Evolutionary conservation across 2,888 invertebrate genomes (phyloP), one percentile per base, ranked within the genome.

Genomic region (Cosmia pyralina): DNA sequence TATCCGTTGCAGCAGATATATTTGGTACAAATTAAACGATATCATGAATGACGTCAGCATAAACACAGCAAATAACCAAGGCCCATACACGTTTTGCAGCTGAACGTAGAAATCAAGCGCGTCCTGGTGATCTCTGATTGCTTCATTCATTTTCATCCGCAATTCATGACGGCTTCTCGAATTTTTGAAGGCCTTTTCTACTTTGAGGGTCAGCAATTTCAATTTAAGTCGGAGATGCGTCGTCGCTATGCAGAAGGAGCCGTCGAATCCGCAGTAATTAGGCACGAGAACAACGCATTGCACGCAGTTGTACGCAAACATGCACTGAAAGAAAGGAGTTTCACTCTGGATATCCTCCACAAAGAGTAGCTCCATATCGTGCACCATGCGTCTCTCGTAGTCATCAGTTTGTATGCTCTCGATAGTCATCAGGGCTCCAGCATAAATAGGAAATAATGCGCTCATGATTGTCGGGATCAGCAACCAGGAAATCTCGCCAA

Each of bases 221-320:
- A 95, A 73, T 78, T 94, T 95, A 2, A 94, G 82, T 10, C 92
- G 86, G 46, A 94, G 83, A 79, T 94, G 93, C 1, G 91, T 92
- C 0, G 91, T 92, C 1, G 92, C 92, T 65, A 94, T 94, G 70
- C 94, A 94, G 72, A 94, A 94, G 0, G 93, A 93, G 0, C 94
- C 93, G 53, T 94, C 95, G 17, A 94, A 91, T 1, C 94, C 94
- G 7, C 88, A 83, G 72, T 91, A 94, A 53, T 91, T 91, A 4
- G 92, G 91, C 3, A 90, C 84, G 0, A 94, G 84, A 8, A 90
- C 82, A 1, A 92, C 50, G 48, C 91, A 91, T 65, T 92, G 91
- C 0, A 88, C 15, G 41, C 91, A 87, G 66, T 90, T 93, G 79
- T 92, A 94, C 0, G 89, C 91, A 72, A 93, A 95, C 64, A 93